Evolutionary conservation across 2,797 vertebrate species (phyloP).

Genomic region (Pseudomugil tenellus): DNA sequence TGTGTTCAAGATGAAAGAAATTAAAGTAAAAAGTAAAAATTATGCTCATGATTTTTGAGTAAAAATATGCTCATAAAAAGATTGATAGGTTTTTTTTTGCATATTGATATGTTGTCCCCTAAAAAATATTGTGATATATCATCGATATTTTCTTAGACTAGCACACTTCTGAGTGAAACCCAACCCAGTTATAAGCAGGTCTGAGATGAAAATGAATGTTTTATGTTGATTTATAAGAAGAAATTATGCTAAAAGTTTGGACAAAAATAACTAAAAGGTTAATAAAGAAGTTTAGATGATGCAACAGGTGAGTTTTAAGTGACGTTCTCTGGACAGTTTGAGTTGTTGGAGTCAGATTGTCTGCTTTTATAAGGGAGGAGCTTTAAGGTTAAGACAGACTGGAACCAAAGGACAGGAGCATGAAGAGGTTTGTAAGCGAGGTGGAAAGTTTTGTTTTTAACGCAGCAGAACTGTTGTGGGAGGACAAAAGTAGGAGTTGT

Average conservation of each 20-base stretch:
- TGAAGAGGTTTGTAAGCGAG: conserved; percentile 8
- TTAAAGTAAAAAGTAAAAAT: too few relatives aligned
- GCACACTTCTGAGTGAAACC: not conserved
- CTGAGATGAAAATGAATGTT: not conserved
- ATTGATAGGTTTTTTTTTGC: too few relatives aligned
- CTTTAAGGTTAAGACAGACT: not conserved
- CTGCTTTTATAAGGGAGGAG: not conserved
- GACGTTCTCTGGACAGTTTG: not conserved
- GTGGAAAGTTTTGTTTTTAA: not conserved
- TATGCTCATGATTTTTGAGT: too few relatives aligned
- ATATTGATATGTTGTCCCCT: too few relatives aligned
- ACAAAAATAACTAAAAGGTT: too few relatives aligned
- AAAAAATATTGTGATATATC: too few relatives aligned
- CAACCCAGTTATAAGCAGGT: too few relatives aligned
- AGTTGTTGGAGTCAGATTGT: not conserved
- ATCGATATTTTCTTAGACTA: too few relatives aligned
- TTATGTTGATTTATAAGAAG: not conserved
- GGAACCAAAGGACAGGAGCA: conserved; percentile 3
- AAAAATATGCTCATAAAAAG: too few relatives aligned
- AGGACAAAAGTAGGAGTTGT: conserved; percentile 1
- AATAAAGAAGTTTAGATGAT: not conserved
- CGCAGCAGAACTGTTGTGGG: not conserved
- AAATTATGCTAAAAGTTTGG: not conserved
- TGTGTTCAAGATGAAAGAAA: too few relatives aligned
- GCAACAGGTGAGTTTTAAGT: not conserved